Conservation (phyloP, 2,888 invertebrate species). For the Drosophila meridionalis region DNA sequence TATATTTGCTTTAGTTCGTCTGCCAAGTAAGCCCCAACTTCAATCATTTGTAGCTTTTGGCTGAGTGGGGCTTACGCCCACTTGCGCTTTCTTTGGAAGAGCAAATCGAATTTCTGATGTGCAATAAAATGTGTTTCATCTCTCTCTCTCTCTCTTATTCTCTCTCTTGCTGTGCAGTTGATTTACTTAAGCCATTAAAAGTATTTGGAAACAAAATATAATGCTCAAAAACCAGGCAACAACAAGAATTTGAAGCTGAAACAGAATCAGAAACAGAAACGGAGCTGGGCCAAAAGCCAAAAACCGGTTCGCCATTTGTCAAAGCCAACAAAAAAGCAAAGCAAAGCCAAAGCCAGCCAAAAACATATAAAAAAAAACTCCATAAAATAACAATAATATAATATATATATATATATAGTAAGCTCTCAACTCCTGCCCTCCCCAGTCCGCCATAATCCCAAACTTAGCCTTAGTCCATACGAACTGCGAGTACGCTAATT, state of each 20-base stretch:
- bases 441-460: not conserved
- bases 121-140: conserved; percentile 7
- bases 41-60: not conserved
- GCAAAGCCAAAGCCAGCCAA: conserved; percentile 43
- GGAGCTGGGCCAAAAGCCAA: conserved; percentile 68
- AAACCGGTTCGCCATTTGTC: conserved; percentile 75
- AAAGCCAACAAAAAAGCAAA: conserved; percentile 43
- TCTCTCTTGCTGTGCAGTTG: conserved; percentile 28
- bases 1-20: conserved; percentile 8
- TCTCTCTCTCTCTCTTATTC: not conserved
- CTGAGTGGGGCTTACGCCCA: conserved; percentile 43
- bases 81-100: conserved; percentile 65
- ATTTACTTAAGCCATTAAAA: conserved; percentile 42
- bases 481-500: conserved; percentile 31
- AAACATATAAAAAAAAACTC: conserved; percentile 31
- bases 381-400: conserved; percentile 60
- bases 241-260: conserved; percentile 33
- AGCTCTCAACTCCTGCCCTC: not conserved
- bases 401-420: conserved; percentile 36
- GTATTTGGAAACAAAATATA: conserved; percentile 44
- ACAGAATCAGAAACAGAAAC: conserved; percentile 24
- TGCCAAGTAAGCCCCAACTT: not conserved
- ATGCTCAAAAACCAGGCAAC: conserved; percentile 33
- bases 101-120: conserved; percentile 13
- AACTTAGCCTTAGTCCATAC: not conserved